phyloP scores from a whole-genome alignment of 2,113 vertebrate genomes.

The Erinaceus europaeus region DNA sequence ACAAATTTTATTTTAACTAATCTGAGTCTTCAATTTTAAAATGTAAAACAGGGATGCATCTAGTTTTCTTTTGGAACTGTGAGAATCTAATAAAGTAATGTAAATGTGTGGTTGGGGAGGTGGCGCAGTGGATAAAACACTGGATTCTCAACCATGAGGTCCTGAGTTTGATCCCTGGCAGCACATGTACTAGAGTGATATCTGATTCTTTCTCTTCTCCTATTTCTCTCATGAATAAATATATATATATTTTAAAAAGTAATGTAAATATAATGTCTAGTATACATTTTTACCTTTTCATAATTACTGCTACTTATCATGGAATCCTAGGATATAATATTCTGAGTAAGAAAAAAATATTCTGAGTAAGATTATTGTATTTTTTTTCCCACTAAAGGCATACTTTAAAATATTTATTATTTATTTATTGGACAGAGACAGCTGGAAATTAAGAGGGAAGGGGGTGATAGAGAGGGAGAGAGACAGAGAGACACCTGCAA shows the following conservation, averaged over 20 bases:
- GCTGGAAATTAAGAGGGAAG: too few species aligned
- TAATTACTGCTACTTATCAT: not conserved
- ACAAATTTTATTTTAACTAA: not conserved
- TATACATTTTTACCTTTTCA: not conserved
- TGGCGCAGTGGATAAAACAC: too few species aligned
- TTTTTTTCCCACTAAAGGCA: not conserved
- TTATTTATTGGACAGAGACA: too few species aligned
- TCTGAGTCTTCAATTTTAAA: not conserved
- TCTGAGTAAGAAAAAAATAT: not conserved
- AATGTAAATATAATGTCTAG: not conserved
- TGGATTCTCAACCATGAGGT: too few species aligned
- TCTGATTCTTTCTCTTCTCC: too few species aligned
- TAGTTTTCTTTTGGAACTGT: not conserved
- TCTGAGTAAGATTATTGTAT: not conserved
- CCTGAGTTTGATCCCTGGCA: too few species aligned
- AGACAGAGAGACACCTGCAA: not conserved
- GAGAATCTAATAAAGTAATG: not conserved
- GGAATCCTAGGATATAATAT: not conserved
- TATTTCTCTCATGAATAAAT: too few species aligned
- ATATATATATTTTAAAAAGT: too few species aligned
- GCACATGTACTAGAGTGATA: too few species aligned
- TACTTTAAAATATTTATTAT: too few species aligned
- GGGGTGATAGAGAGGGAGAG: not conserved
- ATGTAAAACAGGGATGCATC: not conserved
- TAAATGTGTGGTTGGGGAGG: not conserved